Percentiles rank a stretch among this genome's conserved stretches.
Conservation (phyloP, 2,113 vertebrate genomes). For the Mugil cephalus region DNA sequence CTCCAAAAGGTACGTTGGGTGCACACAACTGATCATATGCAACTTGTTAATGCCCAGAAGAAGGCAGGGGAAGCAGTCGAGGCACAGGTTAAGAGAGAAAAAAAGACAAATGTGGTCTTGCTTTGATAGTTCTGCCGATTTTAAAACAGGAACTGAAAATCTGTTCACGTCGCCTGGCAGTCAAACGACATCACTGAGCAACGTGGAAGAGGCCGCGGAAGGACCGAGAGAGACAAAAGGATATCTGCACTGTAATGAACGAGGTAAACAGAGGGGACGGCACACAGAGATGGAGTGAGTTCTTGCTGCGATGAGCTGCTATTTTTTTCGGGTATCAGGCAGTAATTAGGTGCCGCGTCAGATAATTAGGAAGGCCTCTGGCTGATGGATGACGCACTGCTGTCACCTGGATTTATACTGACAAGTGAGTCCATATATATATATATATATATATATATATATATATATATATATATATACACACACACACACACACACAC, state of each 20-base stretch:
- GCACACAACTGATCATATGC: no score
- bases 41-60: neutral
- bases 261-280: conserved; percentile 11
- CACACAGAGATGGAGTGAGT: conserved; percentile 10
- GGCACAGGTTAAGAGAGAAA: no score
- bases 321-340: conserved; percentile 47
- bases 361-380: conserved; percentile 57
- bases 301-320: conserved; percentile 39
- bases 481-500: no score
- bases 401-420: conserved; percentile 51
- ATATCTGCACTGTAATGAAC: conserved; percentile 10
- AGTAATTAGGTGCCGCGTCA: conserved; percentile 62
- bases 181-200: conserved; percentile 9
- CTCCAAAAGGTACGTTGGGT: no score
- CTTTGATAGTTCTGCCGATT: no score
- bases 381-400: conserved; percentile 41
- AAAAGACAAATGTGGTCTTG: no score
- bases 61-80: no score
- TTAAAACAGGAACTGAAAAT: neutral
- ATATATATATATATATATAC: no score
- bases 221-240: neutral
- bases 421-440: neutral
- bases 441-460: no score
- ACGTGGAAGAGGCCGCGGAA: neutral
- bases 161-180: neutral